phyloP scores from a whole-genome alignment of 2,113 vertebrate genomes.

The Mustela nigripes region DNA sequence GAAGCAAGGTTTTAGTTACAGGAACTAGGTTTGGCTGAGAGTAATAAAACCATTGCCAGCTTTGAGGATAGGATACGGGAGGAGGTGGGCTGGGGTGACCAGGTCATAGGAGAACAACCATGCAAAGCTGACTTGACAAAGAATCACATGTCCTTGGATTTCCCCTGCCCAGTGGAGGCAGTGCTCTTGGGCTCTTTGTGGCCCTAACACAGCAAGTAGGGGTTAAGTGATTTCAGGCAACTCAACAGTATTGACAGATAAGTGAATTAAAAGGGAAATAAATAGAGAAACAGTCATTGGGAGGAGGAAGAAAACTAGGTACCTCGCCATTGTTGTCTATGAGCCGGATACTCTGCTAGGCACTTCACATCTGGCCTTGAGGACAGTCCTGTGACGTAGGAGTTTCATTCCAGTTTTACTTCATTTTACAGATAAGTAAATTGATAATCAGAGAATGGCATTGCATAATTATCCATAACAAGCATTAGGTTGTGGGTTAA shows the following conservation, averaged over 20 bases:
- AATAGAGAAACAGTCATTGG: not conserved
- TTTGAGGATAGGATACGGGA: not conserved
- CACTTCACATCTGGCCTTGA: not conserved
- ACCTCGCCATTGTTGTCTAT: not conserved
- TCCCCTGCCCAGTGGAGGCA: not conserved
- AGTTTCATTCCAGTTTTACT: not conserved
- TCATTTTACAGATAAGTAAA: conserved; percentile 33
- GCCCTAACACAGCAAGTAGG: not conserved
- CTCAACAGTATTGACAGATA: not conserved
- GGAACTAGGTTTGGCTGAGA: not conserved
- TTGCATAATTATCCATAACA: not conserved
- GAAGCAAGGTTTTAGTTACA: not conserved
- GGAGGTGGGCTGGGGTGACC: not conserved
- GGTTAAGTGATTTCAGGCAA: not conserved
- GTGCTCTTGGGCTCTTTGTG: not conserved
- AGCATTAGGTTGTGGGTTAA: not conserved
- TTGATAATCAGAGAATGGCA: conserved; percentile 15
- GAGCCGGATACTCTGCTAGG: not conserved
- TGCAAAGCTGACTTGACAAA: not conserved
- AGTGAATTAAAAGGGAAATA: conserved; percentile 20
- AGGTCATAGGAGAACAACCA: not conserved
- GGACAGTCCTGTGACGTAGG: not conserved
- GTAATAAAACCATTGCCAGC: not conserved
- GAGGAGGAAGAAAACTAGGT: conserved; percentile 15
- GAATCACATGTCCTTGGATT: not conserved